Conservation (phyloP, 2,113 vertebrate species). For the Irena cyanogastra region DNA sequence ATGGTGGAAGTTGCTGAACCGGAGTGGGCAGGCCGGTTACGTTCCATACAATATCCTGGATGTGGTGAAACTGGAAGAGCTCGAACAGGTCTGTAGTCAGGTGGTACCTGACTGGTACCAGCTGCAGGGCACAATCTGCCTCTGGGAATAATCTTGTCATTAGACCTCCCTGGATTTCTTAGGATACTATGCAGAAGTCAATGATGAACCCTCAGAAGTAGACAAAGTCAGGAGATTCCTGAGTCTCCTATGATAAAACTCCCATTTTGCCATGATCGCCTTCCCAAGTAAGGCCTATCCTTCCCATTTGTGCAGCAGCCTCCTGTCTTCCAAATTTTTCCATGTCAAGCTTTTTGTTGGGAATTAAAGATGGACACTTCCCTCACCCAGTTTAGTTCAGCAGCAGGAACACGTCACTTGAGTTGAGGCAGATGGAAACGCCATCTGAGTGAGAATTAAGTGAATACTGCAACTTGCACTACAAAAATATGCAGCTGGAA, state of each 20-base stretch:
- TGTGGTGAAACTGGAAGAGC: conserved; percentile 79
- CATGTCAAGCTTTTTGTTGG: not conserved
- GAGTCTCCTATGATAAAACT: not conserved
- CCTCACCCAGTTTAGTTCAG: not conserved
- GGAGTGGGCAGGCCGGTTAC: conserved; percentile 87
- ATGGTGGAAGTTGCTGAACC: conserved; percentile 93
- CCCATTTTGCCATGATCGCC: fast-evolving
- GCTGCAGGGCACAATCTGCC: not conserved
- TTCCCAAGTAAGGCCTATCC: not conserved
- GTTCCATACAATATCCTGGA: conserved; percentile 90
- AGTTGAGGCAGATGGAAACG: not conserved
- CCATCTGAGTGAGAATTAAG: not conserved
- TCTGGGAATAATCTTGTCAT: not conserved
- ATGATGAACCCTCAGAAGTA: not conserved
- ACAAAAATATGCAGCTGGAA: not conserved
- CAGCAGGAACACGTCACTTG: not conserved
- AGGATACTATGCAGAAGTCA: not conserved
- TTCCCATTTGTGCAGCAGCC: not conserved
- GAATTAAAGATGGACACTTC: not conserved
- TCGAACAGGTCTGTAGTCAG: not conserved
- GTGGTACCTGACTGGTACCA: not conserved
- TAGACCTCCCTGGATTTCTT: not conserved
- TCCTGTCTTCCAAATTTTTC: not conserved
- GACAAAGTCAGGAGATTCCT: not conserved
- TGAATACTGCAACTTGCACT: not conserved